phyloP scores from a whole-genome alignment of 2,113 vertebrate genomes.

The Xyrauchen texanus region DNA sequence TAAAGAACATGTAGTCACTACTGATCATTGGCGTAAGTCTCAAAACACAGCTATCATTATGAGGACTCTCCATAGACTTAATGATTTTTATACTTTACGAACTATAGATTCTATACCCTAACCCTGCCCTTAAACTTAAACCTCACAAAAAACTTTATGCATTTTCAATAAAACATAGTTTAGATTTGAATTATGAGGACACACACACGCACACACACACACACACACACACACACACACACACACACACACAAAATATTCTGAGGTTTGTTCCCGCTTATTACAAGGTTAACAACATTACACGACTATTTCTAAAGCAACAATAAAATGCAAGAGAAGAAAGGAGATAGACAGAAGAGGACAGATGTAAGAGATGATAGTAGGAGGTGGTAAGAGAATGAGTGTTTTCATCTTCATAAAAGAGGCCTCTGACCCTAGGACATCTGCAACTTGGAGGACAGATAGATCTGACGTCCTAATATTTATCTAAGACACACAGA shows the following conservation, averaged over 20 bases:
- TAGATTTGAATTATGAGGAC: too few species aligned
- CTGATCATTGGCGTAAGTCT: not conserved
- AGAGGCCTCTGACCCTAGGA: not conserved
- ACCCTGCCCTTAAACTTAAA: too few species aligned
- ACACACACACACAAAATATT: too few species aligned
- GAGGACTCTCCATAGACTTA: too few species aligned
- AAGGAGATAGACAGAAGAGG: not conserved
- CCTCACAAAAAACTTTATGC: too few species aligned
- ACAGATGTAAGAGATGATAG: not conserved
- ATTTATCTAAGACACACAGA: not conserved
- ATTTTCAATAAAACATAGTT: too few species aligned
- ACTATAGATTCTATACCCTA: too few species aligned
- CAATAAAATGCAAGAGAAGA: not conserved
- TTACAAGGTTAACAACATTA: not conserved
- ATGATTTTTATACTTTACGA: too few species aligned
- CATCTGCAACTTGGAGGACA: not conserved
- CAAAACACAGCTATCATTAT: too few species aligned
- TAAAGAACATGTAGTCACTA: slow-evolving; percentile 23
- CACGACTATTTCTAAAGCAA: not conserved
- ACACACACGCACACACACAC: too few species aligned
- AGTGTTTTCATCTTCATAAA: not conserved
- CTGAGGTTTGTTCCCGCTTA: too few species aligned
- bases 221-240: too few species aligned
- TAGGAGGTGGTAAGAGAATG: slow-evolving; percentile 2
- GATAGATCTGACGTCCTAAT: not conserved